Evolutionary conservation across 2,113 vertebrate genomes (phyloP).

Genomic region (Misgurnus anguillicaudatus): DNA sequence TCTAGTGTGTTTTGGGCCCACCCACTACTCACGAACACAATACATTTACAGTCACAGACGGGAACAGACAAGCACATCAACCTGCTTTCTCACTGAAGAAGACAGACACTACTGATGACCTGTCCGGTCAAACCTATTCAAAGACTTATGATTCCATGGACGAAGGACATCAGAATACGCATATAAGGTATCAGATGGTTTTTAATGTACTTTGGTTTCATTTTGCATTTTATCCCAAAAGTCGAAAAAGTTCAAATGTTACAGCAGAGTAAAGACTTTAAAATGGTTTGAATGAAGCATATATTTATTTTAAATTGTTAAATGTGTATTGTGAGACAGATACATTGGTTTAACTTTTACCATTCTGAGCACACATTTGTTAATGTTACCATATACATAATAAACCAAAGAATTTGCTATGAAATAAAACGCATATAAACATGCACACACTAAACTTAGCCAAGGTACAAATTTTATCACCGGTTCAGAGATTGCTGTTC

Average conservation of each 20-base stretch:
- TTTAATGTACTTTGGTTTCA: neutral
- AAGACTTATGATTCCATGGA: neutral
- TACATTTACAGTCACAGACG: slow-evolving; percentile 13
- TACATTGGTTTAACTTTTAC: neutral
- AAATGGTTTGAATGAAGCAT: neutral
- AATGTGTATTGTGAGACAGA: neutral
- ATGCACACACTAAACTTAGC: neutral
- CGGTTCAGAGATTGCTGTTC: slow-evolving; percentile 38
- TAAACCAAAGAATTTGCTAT: slow-evolving; percentile 11
- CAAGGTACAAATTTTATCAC: slow-evolving; percentile 34
- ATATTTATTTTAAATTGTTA: neutral
- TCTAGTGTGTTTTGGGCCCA: neutral
- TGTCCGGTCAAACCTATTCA: neutral
- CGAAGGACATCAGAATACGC: neutral
- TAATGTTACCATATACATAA: neutral
- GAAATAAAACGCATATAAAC: neutral
- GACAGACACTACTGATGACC: neutral
- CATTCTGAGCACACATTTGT: neutral
- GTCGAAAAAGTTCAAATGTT: neutral
- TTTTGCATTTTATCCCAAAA: too few species aligned
- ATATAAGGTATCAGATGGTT: neutral
- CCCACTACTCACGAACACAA: slow-evolving; percentile 8
- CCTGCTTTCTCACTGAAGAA: neutral
- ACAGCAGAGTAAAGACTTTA: neutral
- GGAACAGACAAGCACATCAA: neutral